These are phyloP conservation scores for Riparia riparia DNA, from an alignment of 2,113 vertebrate species.

Conservation along the genomic window DNA sequence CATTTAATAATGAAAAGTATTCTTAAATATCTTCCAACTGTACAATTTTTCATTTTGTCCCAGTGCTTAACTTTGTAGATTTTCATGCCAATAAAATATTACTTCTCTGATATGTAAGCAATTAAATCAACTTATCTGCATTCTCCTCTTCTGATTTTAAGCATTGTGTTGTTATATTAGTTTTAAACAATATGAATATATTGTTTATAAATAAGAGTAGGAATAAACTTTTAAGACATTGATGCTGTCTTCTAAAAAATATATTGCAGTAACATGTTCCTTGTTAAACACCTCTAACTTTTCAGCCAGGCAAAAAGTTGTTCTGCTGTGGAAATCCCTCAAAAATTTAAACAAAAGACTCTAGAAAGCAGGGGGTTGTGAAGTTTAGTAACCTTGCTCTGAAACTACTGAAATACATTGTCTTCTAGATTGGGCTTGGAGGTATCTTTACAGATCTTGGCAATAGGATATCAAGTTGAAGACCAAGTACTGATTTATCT, in stretches of 20 bases:
- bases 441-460: not conserved
- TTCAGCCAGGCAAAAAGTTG: not conserved
- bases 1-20: not conserved
- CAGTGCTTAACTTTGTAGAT: not conserved
- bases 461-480: not conserved
- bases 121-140: not conserved
- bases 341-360: not conserved
- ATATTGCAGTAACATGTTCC: not conserved
- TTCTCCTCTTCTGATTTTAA: not conserved
- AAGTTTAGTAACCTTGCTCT: not conserved
- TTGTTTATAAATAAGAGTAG: not conserved
- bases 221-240: not conserved
- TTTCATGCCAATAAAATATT: not conserved
- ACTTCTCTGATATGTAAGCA: not conserved
- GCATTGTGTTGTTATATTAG: not conserved
- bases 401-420: rapidly evolving
- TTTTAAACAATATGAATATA: not conserved
- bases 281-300: not conserved
- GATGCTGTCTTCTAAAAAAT: not conserved
- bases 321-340: not conserved
- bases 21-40: not conserved
- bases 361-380: not conserved
- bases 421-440: not conserved
- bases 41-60: not conserved
- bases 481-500: not conserved